These are phyloP conservation scores for Eupithecia tripunctaria DNA, from an alignment of 2,888 invertebrate species.

Conservation along the genomic window DNA sequence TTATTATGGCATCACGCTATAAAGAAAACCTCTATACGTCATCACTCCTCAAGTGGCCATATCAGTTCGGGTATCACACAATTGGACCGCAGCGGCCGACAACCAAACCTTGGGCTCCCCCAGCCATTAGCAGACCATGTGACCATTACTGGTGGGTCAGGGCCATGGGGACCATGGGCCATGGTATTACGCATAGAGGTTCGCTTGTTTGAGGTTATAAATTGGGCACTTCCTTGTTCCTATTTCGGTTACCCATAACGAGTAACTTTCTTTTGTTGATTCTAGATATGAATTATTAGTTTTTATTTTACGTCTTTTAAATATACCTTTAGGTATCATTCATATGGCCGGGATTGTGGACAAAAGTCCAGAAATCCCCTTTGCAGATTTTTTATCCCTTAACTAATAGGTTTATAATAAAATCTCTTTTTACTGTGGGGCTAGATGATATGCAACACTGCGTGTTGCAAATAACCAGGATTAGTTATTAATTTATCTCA, in stretches of 20 bases:
- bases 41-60: background rate
- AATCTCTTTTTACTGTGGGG: too few relatives aligned
- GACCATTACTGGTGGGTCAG: conserved; percentile 37
- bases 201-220: conserved; percentile 9
- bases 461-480: background rate
- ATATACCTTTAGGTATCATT: too few relatives aligned
- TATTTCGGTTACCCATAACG: background rate
- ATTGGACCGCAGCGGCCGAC: conserved; percentile 29
- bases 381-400: too few relatives aligned
- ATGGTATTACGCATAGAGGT: conserved; percentile 23
- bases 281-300: too few relatives aligned
- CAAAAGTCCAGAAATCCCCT: too few relatives aligned
- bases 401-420: too few relatives aligned
- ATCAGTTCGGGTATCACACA: conserved; percentile 32
- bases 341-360: too few relatives aligned
- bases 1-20: background rate
- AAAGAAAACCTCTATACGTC: background rate
- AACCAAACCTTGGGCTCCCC: conserved; percentile 29
- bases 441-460: background rate
- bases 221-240: background rate
- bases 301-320: too few relatives aligned
- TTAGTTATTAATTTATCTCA: background rate
- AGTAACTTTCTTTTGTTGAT: background rate
- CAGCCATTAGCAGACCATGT: conserved; percentile 38
- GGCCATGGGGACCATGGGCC: conserved; percentile 29